Base-by-base conservation (phyloP, 2,888 invertebrate species). In the Ichneumon xanthorius region DNA sequence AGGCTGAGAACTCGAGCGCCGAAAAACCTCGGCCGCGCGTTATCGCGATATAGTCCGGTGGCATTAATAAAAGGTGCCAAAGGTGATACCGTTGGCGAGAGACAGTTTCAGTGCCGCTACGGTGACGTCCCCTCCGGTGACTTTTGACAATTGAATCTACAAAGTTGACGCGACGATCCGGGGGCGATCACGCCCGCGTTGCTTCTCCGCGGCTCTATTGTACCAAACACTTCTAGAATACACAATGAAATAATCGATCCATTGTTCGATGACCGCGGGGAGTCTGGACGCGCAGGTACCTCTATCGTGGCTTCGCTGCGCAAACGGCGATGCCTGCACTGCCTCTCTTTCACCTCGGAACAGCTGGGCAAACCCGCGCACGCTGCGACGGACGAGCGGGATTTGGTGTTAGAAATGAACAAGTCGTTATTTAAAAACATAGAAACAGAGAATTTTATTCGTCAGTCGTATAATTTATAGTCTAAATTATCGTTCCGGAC, bases 371-470 rank as follows among this genome's bases (percentile, higher is more conserved):
- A 45, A 19, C 16, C 26, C 45, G 48, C 33, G 16, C 33, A 33
- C 58, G 14, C 11, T 55, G 40, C 70, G 67, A 73, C 55, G 50
- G 48, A 9, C 30, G 73, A 26, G 65, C 48, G 48, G n/a, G n/a
- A 45, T 53, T 14, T 79, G 58, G 68, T 76, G n/a, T 63, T 61
- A 58, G 26, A 75, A 86, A 86, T 82, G 30, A 87, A 86, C 45
- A 26, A 81, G 48, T 76, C 84, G 75, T 76, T 16, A 48, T 87
- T 87, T 84, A 87, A 85, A 88, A 88, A 88, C 87, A 86, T 88
- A 87, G 85, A 89, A 89, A 89, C 87, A 89, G 86, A 88, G 86
- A 87, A 87, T 82, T 88, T 89, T 89, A 89, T 89, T 89, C 86
- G 81, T 89, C 89, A 89, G 89, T 88, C 89, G 84, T 87, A 85